These are phyloP conservation scores for Odontothrips loti DNA, from an alignment of 2,888 invertebrate species.

Conservation along the genomic window DNA sequence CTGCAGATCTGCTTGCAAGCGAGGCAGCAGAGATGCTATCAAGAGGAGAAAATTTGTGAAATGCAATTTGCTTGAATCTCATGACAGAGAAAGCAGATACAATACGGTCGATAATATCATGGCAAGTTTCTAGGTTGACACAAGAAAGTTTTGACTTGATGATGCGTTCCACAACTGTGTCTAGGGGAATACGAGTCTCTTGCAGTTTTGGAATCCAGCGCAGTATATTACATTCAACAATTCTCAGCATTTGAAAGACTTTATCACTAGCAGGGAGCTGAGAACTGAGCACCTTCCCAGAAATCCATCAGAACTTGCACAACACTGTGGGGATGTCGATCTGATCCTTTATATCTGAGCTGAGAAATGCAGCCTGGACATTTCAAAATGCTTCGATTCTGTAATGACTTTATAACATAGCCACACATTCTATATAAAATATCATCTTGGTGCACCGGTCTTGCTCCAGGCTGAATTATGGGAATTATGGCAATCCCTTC, in stretches of 20 bases:
- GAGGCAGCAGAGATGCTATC: not conserved
- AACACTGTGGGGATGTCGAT: not conserved
- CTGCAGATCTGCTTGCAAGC: not conserved
- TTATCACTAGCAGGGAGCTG: not conserved
- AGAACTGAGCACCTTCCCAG: not conserved
- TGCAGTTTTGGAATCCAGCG: not conserved
- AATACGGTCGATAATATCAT: not conserved
- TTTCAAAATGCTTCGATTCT: not conserved
- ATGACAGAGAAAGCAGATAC: not conserved
- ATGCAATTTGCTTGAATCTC: not conserved
- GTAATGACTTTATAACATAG: not conserved
- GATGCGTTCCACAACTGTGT: not conserved
- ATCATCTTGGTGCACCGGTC: not conserved
- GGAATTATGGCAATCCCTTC: not conserved
- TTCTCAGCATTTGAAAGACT: not conserved
- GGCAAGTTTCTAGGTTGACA: not conserved
- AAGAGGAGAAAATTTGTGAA: not conserved
- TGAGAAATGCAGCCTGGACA: not conserved
- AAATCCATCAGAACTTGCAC: not conserved
- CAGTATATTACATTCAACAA: not conserved
- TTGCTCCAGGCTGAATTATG: not conserved
- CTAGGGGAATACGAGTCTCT: not conserved
- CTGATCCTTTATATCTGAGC: not conserved
- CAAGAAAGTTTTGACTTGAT: not conserved
- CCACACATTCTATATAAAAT: not conserved